These are phyloP conservation scores for Augochlora pura DNA, from an alignment of 1,140 invertebrate species.

Conservation along the genomic window DNA sequence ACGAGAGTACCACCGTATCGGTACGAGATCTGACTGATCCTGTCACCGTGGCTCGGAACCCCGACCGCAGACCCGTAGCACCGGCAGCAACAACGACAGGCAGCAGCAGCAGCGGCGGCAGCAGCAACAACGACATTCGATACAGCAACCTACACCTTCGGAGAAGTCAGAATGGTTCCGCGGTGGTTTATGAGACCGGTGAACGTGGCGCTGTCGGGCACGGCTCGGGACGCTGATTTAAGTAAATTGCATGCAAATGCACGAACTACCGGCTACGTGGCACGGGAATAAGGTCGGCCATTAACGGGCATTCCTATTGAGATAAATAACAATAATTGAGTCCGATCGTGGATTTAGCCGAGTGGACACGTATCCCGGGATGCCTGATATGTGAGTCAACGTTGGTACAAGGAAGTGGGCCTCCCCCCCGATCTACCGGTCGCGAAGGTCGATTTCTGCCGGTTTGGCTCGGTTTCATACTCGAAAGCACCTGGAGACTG, in stretches of 20 bases:
- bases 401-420: conserved; percentile 39
- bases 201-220: conserved; percentile 52
- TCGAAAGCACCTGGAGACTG: no score
- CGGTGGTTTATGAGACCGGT: conserved; percentile 58
- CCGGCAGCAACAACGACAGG: conserved; percentile 11
- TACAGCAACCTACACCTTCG: conserved; percentile 53
- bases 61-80: conserved; percentile 7
- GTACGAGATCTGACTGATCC: conserved; percentile 55
- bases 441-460: conserved; percentile 4
- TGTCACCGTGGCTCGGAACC: conserved; percentile 40
- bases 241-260: conserved; percentile 72
- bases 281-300: conserved; percentile 64
- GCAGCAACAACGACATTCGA: conserved; percentile 25
- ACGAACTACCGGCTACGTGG: conserved; percentile 49
- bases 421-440: neutral
- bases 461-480: neutral
- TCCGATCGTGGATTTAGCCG: conserved; percentile 45
- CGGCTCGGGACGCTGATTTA: conserved; percentile 51
- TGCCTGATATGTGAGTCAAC: conserved; percentile 17
- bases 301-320: conserved; percentile 59
- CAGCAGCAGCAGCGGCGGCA: conserved; percentile 23
- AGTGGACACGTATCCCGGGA: conserved; percentile 45
- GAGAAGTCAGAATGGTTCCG: conserved; percentile 49
- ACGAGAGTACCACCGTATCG: conserved; percentile 54
- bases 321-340: conserved; percentile 63